A percentile compares a stretch with the other conserved stretches of the same genome.
Conservation (phyloP, 2,113 vertebrate genomes). For the Fregata magnificens region DNA sequence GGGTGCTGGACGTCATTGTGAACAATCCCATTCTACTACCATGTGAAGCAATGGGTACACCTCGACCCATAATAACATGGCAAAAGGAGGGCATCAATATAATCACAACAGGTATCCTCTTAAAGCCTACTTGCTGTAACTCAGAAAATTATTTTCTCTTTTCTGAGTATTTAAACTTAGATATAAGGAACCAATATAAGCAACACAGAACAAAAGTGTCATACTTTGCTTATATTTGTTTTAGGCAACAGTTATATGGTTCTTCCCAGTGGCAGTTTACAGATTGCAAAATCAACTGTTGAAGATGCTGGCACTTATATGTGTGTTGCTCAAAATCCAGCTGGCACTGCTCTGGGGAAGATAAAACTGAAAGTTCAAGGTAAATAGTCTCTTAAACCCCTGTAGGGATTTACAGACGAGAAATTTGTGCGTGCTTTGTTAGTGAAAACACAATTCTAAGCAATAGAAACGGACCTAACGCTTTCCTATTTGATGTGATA, state of each 20-base stretch:
- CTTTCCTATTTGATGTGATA: neutral
- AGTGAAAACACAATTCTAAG: neutral
- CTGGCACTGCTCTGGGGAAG: slow-evolving; percentile 92
- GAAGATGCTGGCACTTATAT: slow-evolving; percentile 90
- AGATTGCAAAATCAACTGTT: slow-evolving; percentile 82
- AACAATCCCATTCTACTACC: slow-evolving; percentile 86
- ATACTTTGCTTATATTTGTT: neutral
- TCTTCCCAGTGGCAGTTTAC: slow-evolving; percentile 85
- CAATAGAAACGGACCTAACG: neutral
- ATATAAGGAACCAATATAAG: neutral
- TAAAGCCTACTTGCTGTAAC: neutral
- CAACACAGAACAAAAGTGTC: neutral
- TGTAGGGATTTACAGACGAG: neutral
- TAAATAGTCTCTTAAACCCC: slow-evolving; percentile 32
- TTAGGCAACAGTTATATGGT: slow-evolving; percentile 80
- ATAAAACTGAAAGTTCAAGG: slow-evolving; percentile 94
- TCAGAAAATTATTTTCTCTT: neutral
- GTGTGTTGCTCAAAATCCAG: slow-evolving; percentile 94
- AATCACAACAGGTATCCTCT: slow-evolving; percentile 77
- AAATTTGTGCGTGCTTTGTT: neutral
- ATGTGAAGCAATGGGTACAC: slow-evolving; percentile 86
- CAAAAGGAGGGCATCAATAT: slow-evolving; percentile 95
- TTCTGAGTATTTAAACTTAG: neutral
- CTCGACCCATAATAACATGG: slow-evolving; percentile 88
- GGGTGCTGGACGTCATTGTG: slow-evolving; percentile 84